These are phyloP conservation scores for Pseudococcus viburni DNA, from an alignment of 2,888 invertebrate species.

Conservation along the genomic window DNA sequence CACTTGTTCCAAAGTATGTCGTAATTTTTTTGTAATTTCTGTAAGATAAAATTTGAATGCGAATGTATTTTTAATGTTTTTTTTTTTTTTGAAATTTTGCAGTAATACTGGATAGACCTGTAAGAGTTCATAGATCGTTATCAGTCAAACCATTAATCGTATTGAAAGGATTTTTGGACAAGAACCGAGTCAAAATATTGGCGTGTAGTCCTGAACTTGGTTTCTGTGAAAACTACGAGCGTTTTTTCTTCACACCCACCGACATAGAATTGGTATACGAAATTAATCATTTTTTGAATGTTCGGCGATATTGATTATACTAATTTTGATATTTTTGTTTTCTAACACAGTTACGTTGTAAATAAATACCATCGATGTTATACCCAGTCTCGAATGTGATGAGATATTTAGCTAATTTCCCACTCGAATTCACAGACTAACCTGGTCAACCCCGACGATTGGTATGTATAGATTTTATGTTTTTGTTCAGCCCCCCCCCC, in stretches of 20 bases:
- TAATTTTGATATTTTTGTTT: slow-evolving; percentile 20
- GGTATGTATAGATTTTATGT: too few relatives aligned
- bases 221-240: too few relatives aligned
- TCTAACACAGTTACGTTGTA: slow-evolving; percentile 87
- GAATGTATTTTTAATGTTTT: slow-evolving; percentile 25
- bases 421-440: slow-evolving; percentile 98
- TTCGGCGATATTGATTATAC: too few relatives aligned
- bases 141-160: slow-evolving; percentile 98
- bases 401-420: slow-evolving; percentile 99
- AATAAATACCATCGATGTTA: slow-evolving; percentile 97
- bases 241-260: too few relatives aligned
- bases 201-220: slow-evolving; percentile 93
- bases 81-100: too few relatives aligned
- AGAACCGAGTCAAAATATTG: slow-evolving; percentile 94
- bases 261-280: slow-evolving; percentile 87
- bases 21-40: slow-evolving; percentile 21
- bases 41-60: too few relatives aligned
- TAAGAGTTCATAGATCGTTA: slow-evolving; percentile 96
- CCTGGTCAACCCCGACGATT: slow-evolving; percentile 97
- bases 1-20: slow-evolving; percentile 87
- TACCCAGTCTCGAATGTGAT: slow-evolving; percentile 95
- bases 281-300: slow-evolving; percentile 15
- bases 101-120: slow-evolving; percentile 98
- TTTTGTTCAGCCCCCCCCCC: too few relatives aligned
- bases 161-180: slow-evolving; percentile 98